Conservation (phyloP, 2,113 vertebrate genomes). For the Perca flavescens region DNA sequence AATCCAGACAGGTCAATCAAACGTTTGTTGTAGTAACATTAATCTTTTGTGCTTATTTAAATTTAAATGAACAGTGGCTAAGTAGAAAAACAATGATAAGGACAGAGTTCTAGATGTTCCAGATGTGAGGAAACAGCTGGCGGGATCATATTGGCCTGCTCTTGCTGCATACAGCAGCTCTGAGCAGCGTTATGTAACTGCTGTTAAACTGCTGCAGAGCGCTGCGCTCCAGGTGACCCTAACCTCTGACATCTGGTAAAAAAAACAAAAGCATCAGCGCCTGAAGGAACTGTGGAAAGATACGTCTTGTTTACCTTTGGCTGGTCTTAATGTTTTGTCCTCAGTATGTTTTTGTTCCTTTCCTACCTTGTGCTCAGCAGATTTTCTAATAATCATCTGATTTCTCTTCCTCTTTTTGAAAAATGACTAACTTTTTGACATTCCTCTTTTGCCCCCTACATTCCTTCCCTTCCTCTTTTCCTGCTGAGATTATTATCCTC, state of each 20-base stretch:
- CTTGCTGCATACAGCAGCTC: constrained; percentile 20
- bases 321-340: background rate
- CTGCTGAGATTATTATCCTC: background rate
- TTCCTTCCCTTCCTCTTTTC: constrained; percentile 45
- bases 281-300: background rate
- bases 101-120: background rate
- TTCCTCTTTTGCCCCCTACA: constrained; percentile 16
- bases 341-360: background rate
- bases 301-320: background rate
- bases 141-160: background rate
- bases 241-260: constrained; percentile 14
- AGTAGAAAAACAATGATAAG: background rate
- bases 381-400: constrained; percentile 20
- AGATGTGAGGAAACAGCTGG: constrained; percentile 25
- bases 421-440: background rate
- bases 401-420: constrained; percentile 53
- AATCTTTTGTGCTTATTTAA: too few species aligned
- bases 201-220: background rate
- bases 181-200: background rate
- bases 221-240: background rate
- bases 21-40: too few species aligned
- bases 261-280: background rate
- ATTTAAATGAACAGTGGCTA: too few species aligned
- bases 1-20: too few species aligned
- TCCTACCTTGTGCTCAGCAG: constrained; percentile 2